phyloP scores from a whole-genome alignment of 2,888 invertebrate species.

The Mongoloraphidia duomilia region DNA sequence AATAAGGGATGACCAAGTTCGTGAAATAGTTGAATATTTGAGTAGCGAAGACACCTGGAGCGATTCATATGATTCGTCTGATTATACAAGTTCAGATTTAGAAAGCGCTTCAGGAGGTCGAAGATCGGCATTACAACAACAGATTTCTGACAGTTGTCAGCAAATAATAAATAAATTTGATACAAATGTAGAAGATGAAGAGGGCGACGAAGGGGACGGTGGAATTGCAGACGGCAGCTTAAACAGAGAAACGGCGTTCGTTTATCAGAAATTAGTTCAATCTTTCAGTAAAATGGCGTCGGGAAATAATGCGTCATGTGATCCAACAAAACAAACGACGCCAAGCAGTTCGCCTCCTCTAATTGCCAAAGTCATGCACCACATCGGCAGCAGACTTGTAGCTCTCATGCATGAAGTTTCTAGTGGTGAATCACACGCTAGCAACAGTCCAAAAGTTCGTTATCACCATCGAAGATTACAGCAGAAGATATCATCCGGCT shows the following conservation, averaged over 20 bases:
- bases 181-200: conserved; percentile 37
- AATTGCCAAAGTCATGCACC: conserved; percentile 83
- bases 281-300: conserved; percentile 66
- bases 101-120: conserved; percentile 46
- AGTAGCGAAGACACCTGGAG: conserved; percentile 90
- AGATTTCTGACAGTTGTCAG: conserved; percentile 77
- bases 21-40: conserved; percentile 82
- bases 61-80: conserved; percentile 84
- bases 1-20: conserved; percentile 77
- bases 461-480: conserved; percentile 42
- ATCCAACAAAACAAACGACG: conserved; percentile 29
- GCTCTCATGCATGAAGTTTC: conserved; percentile 88
- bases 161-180: conserved; percentile 81
- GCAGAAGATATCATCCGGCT: conserved; percentile 43
- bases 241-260: conserved; percentile 65
- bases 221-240: conserved; percentile 33
- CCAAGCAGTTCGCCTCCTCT: conserved; percentile 64
- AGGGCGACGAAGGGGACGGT: conserved; percentile 33
- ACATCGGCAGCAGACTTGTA: conserved; percentile 74
- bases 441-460: conserved; percentile 43
- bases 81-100: conserved; percentile 79
- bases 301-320: conserved; percentile 29
- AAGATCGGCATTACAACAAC: conserved; percentile 60
- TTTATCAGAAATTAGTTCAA: conserved; percentile 75
- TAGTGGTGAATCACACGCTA: conserved; percentile 48